A percentile compares a stretch with the other conserved stretches of the same genome.
These are phyloP conservation scores for Channallabes apus DNA, from an alignment of 2,797 vertebrate genomes.

Conservation along the genomic window DNA sequence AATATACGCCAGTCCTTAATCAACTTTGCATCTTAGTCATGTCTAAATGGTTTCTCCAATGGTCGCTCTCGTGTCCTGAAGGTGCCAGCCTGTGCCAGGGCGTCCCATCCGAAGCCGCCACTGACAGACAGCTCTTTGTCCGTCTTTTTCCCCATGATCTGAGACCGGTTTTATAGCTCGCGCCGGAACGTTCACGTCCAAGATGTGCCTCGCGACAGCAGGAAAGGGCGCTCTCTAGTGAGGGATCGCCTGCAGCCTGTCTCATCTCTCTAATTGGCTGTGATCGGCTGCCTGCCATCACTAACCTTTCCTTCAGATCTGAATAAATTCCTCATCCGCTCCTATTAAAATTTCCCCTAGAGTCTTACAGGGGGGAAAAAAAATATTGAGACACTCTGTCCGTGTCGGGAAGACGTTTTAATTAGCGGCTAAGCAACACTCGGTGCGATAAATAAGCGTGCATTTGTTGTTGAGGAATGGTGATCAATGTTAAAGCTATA, in stretches of 20 bases:
- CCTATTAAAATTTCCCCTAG: slow-evolving; percentile 69
- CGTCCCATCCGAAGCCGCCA: slow-evolving; percentile 15
- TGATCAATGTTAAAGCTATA: slow-evolving; percentile 60
- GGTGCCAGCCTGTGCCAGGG: background rate
- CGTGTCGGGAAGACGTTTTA: slow-evolving; percentile 66
- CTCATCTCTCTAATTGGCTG: slow-evolving; percentile 66
- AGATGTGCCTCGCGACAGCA: slow-evolving; percentile 12
- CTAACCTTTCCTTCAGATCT: slow-evolving; percentile 75
- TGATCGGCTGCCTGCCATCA: slow-evolving; percentile 74
- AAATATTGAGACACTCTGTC: slow-evolving; percentile 45
- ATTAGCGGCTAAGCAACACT: slow-evolving; percentile 68
- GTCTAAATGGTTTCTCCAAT: background rate
- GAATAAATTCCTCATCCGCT: slow-evolving; percentile 70
- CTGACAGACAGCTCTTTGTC: slow-evolving; percentile 26
- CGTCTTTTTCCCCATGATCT: background rate
- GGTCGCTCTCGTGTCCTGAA: background rate
- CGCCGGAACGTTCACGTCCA: background rate
- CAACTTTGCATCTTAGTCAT: background rate
- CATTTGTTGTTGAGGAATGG: slow-evolving; percentile 59
- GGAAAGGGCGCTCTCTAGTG: slow-evolving; percentile 11
- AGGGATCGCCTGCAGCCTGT: slow-evolving; percentile 17
- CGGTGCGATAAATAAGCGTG: slow-evolving; percentile 60
- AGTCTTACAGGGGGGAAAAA: slow-evolving; percentile 65
- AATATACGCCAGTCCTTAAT: background rate
- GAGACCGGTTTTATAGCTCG: background rate